Evolutionary conservation across 2,888 invertebrate species (phyloP).

Genomic region (Drosophila picticornis): DNA sequence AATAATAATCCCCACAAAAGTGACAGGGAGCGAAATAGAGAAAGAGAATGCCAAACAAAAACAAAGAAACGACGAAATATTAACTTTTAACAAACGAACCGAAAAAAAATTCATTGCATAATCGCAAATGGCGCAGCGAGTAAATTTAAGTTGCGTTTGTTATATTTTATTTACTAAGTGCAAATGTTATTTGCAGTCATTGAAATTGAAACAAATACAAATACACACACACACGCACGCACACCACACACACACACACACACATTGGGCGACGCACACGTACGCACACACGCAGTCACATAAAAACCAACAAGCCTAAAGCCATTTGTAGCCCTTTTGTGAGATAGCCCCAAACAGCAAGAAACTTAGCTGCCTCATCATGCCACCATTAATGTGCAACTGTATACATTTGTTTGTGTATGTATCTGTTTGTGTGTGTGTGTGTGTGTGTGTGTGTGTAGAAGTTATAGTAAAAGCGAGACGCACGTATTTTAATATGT

Average conservation of each 20-base stretch:
- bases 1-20: slow-evolving; percentile 12
- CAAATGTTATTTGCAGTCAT: slow-evolving; percentile 81
- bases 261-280: slow-evolving; percentile 27
- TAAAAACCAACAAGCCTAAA: slow-evolving; percentile 68
- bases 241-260: background rate
- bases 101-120: slow-evolving; percentile 22
- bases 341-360: slow-evolving; percentile 67
- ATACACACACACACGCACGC: slow-evolving; percentile 1
- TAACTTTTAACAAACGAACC: slow-evolving; percentile 50
- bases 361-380: slow-evolving; percentile 79
- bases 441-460: slow-evolving; percentile 38
- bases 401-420: slow-evolving; percentile 39
- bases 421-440: slow-evolving; percentile 31
- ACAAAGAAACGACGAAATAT: slow-evolving; percentile 25
- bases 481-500: slow-evolving; percentile 84
- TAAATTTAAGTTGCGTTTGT: slow-evolving; percentile 66
- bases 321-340: slow-evolving; percentile 81
- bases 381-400: slow-evolving; percentile 76
- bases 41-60: background rate
- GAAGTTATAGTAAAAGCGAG: slow-evolving; percentile 81
- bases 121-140: slow-evolving; percentile 27
- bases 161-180: slow-evolving; percentile 82
- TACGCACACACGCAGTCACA: slow-evolving; percentile 45
- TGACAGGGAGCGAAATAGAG: background rate
- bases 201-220: slow-evolving; percentile 79